A percentile compares a stretch with the other conserved stretches of the same genome.
phyloP scores from a whole-genome alignment of 2,888 invertebrate species.

The Molanna angustata region DNA sequence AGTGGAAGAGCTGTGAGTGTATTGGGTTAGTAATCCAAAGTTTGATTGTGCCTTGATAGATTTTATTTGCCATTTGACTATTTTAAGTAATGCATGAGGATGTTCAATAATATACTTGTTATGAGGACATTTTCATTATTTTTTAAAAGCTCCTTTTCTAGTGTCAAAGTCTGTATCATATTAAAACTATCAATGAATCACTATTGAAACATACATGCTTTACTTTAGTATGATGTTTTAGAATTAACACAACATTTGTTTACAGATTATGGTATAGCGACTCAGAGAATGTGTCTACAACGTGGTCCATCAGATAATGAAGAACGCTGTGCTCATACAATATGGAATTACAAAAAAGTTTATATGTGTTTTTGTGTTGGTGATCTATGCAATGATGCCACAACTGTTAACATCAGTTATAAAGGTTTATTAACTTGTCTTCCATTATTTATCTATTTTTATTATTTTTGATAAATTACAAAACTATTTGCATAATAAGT shows the following conservation, averaged over 20 bases:
- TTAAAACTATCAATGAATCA: background rate
- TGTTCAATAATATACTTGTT: too few relatives aligned
- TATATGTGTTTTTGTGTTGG: conserved; percentile 91
- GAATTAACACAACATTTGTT: conserved; percentile 35
- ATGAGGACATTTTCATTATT: too few relatives aligned
- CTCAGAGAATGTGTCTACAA: conserved; percentile 83
- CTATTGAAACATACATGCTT: background rate
- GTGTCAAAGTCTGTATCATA: too few relatives aligned
- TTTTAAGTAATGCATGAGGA: too few relatives aligned
- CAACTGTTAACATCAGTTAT: conserved; percentile 5
- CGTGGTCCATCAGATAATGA: conserved; percentile 85
- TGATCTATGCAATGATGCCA: conserved; percentile 71
- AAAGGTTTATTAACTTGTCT: too few relatives aligned
- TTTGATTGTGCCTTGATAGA: too few relatives aligned
- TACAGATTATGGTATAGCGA: conserved; percentile 82
- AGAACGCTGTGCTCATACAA: conserved; percentile 84
- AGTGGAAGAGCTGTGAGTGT: too few relatives aligned
- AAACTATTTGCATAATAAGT: background rate
- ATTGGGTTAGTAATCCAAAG: too few relatives aligned
- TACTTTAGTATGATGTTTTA: too few relatives aligned
- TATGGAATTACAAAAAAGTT: conserved; percentile 78
- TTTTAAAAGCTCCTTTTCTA: too few relatives aligned
- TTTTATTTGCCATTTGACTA: too few relatives aligned
- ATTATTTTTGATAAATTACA: background rate
- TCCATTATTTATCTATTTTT: background rate